These are phyloP conservation scores for Scortum barcoo DNA, from an alignment of 2,113 vertebrate species.

Conservation along the genomic window DNA sequence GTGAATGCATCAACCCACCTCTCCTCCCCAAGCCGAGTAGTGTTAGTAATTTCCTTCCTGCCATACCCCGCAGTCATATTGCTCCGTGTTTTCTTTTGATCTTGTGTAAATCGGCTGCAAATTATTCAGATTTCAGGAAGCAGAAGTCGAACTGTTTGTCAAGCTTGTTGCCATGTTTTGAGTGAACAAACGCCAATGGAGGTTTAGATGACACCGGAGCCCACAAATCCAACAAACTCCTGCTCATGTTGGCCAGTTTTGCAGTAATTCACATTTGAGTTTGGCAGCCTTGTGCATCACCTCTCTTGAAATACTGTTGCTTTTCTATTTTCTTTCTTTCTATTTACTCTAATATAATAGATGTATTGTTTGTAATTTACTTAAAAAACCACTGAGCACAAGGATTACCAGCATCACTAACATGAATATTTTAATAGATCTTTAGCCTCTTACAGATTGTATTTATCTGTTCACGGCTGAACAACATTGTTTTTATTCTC, in stretches of 20 bases:
- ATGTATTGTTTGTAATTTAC: background rate
- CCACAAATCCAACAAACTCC: background rate
- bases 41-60: slow-evolving; percentile 50
- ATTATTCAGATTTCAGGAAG: slow-evolving; percentile 51
- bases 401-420: background rate
- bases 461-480: background rate
- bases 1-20: slow-evolving; percentile 28
- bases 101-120: slow-evolving; percentile 50
- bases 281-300: background rate
- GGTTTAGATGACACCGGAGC: slow-evolving; percentile 2
- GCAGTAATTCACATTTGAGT: background rate
- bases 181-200: background rate
- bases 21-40: slow-evolving; percentile 34
- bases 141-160: slow-evolving; percentile 40
- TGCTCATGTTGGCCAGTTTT: background rate
- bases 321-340: background rate
- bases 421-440: background rate
- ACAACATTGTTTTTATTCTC: background rate
- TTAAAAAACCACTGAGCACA: background rate
- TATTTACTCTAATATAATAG: background rate
- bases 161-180: slow-evolving; percentile 5
- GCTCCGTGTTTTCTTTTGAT: slow-evolving; percentile 55
- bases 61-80: slow-evolving; percentile 40
- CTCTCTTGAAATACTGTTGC: background rate
- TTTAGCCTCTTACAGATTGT: too few species aligned